These are phyloP conservation scores for Tryphoninae sp. DNA, from an alignment of 2,888 invertebrate species.

Conservation along the genomic window DNA sequence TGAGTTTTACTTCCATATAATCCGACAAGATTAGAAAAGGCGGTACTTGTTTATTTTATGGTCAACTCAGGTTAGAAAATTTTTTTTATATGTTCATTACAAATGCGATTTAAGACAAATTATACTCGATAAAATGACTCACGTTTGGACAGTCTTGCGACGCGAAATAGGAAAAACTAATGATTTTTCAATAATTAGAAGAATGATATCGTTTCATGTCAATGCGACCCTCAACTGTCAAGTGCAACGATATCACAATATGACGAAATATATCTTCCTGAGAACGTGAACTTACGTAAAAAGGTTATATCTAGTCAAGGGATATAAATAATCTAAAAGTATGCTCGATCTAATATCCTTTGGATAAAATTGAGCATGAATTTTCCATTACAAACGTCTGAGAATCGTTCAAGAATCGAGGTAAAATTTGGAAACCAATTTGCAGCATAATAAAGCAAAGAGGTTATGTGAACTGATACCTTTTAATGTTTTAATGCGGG, in stretches of 20 bases:
- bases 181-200: not conserved
- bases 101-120: not conserved
- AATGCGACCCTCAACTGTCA: not conserved
- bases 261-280: slow-evolving; percentile 12
- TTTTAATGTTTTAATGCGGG: not conserved
- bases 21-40: too few relatives aligned
- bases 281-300: slow-evolving; percentile 62
- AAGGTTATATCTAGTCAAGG: slow-evolving; percentile 43
- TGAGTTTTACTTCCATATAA: too few relatives aligned
- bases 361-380: not conserved
- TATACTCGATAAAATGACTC: not conserved
- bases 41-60: too few relatives aligned
- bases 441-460: not conserved
- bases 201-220: not conserved
- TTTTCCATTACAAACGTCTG: not conserved
- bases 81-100: not conserved
- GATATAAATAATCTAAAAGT: slow-evolving; percentile 8
- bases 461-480: slow-evolving; percentile 23
- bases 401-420: not conserved
- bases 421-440: not conserved
- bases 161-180: not conserved
- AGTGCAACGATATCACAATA: slow-evolving; percentile 31
- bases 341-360: not conserved
- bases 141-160: not conserved
- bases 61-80: not conserved